phyloP scores from a whole-genome alignment of 1,140 invertebrate species.

The Aphidius gifuensis region DNA sequence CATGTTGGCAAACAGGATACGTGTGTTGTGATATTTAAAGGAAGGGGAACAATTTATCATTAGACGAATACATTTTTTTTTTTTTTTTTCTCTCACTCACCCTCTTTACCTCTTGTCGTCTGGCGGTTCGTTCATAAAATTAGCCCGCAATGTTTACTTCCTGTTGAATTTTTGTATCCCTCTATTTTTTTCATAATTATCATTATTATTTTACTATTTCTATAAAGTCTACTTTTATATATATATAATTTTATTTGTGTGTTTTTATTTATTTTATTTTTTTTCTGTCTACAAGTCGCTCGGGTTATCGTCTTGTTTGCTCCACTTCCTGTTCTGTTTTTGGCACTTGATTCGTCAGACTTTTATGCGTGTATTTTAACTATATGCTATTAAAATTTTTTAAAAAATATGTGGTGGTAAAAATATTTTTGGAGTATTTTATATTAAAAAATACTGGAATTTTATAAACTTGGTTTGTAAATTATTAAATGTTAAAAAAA shows the following conservation, averaged over 20 bases:
- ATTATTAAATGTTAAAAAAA: no score
- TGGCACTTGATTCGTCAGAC: no score
- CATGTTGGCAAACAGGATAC: no score
- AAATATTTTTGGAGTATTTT: no score
- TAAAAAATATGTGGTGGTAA: no score
- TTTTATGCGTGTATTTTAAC: no score
- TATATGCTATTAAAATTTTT: no score
- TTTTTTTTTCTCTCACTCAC: conserved; percentile 9
- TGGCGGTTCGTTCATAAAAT: conserved; percentile 33
- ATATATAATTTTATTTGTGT: neutral
- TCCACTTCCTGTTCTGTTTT: no score
- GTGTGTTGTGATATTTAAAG: neutral
- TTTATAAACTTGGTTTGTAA: no score
- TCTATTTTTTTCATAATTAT: conserved; percentile 15
- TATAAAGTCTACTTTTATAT: neutral
- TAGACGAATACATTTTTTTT: conserved; percentile 14
- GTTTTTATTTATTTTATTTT: neutral
- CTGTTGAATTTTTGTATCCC: conserved; percentile 23
- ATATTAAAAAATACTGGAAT: no score
- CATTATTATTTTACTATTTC: no score
- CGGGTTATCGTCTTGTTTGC: neutral
- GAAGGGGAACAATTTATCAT: neutral
- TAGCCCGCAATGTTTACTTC: conserved; percentile 35
- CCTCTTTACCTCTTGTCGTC: conserved; percentile 14
- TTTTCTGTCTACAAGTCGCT: neutral